A percentile compares a stretch with the other conserved stretches of the same genome.
These are phyloP conservation scores for Galago senegalensis DNA, from an alignment of 2,797 vertebrate species.

Conservation along the genomic window DNA sequence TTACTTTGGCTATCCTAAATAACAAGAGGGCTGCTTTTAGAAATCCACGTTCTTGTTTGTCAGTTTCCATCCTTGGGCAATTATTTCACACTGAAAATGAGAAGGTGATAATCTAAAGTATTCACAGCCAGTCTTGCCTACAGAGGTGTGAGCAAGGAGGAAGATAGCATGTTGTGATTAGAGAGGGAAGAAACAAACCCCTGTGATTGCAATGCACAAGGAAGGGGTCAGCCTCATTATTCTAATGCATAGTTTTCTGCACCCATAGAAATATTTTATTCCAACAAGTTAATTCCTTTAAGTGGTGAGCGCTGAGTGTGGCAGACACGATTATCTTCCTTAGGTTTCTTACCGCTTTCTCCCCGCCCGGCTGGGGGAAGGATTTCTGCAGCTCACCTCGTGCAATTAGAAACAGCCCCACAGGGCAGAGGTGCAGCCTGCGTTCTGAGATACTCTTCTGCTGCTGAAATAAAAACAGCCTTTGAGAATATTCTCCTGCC, in stretches of 20 bases:
- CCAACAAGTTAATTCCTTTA: conserved; percentile 82
- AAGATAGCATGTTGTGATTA: conserved; percentile 84
- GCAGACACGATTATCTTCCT: conserved; percentile 78
- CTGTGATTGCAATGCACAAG: conserved; percentile 66
- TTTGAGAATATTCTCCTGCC: conserved; percentile 89
- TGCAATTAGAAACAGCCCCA: conserved; percentile 90
- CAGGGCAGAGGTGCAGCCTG: conserved; percentile 90
- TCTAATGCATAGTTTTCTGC: conserved; percentile 78
- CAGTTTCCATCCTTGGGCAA: conserved; percentile 86
- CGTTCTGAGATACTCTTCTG: conserved; percentile 89
- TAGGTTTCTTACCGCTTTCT: conserved; percentile 84
- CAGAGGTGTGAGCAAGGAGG: conserved; percentile 83
- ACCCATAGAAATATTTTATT: conserved; percentile 81
- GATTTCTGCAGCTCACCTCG: conserved; percentile 73
- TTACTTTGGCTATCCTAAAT: conserved; percentile 51
- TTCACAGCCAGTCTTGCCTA: conserved; percentile 80
- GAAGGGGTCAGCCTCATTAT: conserved; percentile 85
- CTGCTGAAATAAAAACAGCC: conserved; percentile 89
- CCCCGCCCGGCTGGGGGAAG: conserved; percentile 80
- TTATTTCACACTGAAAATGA: conserved; percentile 85
- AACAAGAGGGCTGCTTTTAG: conserved; percentile 66
- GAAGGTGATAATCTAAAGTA: conserved; percentile 85
- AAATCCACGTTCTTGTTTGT: conserved; percentile 81
- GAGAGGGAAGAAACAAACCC: conserved; percentile 81
- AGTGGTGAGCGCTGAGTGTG: conserved; percentile 71